Evolutionary conservation across 2,113 vertebrate genomes (phyloP).

Genomic region (Colistium nudipinnis): DNA sequence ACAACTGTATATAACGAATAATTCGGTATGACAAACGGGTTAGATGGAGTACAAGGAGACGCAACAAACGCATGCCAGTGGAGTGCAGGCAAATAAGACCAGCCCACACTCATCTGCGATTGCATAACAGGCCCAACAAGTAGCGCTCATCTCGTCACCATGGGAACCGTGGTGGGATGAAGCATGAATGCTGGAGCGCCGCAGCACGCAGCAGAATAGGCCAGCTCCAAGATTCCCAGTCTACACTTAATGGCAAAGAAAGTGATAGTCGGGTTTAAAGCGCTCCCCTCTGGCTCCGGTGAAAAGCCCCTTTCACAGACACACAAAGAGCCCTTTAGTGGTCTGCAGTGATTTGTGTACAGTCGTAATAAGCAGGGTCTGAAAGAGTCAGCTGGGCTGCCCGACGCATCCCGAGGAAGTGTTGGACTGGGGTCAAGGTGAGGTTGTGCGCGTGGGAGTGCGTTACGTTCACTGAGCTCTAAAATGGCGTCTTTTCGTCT

Average conservation of each 20-base stretch:
- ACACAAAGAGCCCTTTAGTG: conserved; percentile 55
- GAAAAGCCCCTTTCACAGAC: conserved; percentile 35
- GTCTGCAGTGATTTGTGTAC: conserved; percentile 66
- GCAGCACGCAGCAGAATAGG: conserved; percentile 44
- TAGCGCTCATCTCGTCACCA: conserved; percentile 75
- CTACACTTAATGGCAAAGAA: conserved; percentile 35
- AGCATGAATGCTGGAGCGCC: conserved; percentile 69
- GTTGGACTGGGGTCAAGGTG: conserved; percentile 28
- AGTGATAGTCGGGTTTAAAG: conserved; percentile 62
- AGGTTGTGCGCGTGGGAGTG: conserved; percentile 19
- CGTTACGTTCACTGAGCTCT: conserved; percentile 17
- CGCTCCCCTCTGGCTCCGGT: conserved; percentile 20
- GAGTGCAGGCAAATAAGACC: conserved; percentile 70
- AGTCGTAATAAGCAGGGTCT: conserved; percentile 43
- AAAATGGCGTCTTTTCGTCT: conserved; percentile 54
- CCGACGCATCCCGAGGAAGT: conserved; percentile 35
- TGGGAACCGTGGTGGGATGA: conserved; percentile 75
- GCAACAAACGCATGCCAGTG: conserved; percentile 45
- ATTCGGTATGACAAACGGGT: conserved; percentile 17
- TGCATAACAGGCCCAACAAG: conserved; percentile 80
- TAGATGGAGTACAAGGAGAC: conserved; percentile 26
- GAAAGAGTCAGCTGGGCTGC: conserved; percentile 29
- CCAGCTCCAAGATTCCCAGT: conserved; percentile 56
- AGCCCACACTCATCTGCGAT: conserved; percentile 79
- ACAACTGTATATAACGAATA: too few species aligned